Evolutionary conservation across 2,797 vertebrate genomes (phyloP).

Genomic region (Bufotes viridis): DNA sequence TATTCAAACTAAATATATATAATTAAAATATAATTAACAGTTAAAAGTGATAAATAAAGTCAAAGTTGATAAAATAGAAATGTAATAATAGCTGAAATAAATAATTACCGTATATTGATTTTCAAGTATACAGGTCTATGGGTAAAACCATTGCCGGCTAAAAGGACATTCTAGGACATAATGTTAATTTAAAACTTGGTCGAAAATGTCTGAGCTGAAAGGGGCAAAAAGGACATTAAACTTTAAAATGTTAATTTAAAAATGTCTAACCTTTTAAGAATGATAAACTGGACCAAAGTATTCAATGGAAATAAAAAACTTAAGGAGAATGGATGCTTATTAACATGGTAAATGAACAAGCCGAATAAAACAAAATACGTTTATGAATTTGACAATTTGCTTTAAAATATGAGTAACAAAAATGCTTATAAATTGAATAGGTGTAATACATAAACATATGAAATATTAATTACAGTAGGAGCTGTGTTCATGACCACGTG

Average conservation of each 20-base stretch:
- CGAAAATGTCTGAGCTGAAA: slow-evolving; percentile 48
- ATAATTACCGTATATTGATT: background rate
- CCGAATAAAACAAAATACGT: background rate
- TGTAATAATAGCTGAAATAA: background rate
- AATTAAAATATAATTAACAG: background rate
- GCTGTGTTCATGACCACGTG: background rate
- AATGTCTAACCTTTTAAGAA: slow-evolving; percentile 60
- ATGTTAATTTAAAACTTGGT: slow-evolving; percentile 54
- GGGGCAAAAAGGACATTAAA: slow-evolving; percentile 59
- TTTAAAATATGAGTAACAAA: background rate
- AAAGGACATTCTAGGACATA: slow-evolving; percentile 55
- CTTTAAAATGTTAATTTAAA: slow-evolving; percentile 60
- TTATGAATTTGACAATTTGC: background rate
- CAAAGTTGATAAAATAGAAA: background rate
- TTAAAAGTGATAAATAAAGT: background rate
- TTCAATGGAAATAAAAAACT: slow-evolving; percentile 36
- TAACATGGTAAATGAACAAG: slow-evolving; percentile 44
- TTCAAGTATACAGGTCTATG: background rate
- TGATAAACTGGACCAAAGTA: slow-evolving; percentile 52
- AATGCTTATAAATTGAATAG: background rate
- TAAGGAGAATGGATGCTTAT: slow-evolving; percentile 24
- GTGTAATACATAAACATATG: background rate
- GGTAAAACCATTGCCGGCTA: background rate
- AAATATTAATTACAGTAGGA: background rate
- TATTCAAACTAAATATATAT: background rate